phyloP scores from a whole-genome alignment of 2,888 invertebrate genomes.

The Xestia xanthographa region DNA sequence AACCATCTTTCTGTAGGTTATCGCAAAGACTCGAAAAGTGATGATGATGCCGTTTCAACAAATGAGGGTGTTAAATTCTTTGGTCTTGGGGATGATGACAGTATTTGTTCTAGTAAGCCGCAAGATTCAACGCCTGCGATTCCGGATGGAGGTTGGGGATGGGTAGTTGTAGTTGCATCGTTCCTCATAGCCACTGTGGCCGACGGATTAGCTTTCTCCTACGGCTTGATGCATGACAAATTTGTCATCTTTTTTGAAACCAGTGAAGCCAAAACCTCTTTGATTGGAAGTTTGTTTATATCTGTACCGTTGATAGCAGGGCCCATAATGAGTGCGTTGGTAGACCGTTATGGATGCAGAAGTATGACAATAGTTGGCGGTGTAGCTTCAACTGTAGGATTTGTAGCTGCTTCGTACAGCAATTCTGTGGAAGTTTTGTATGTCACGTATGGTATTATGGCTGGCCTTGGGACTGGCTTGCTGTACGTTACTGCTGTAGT shows the following conservation, averaged over 20 bases:
- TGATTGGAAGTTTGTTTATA: constrained; percentile 97
- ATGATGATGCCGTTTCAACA: constrained; percentile 86
- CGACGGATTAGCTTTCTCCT: constrained; percentile 98
- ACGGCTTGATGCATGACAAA: constrained; percentile 96
- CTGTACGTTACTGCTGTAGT: constrained; percentile 97
- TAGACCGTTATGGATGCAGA: constrained; percentile 95
- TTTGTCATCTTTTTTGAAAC: constrained; percentile 94
- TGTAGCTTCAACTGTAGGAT: constrained; percentile 93
- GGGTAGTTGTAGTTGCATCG: constrained; percentile 97
- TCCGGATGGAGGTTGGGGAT: constrained; percentile 97
- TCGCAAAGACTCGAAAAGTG: constrained; percentile 75
- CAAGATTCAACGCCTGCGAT: constrained; percentile 90
- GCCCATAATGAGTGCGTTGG: constrained; percentile 95
- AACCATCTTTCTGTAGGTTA: constrained; percentile 81
- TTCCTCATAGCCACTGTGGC: constrained; percentile 96
- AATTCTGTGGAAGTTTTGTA: constrained; percentile 94
- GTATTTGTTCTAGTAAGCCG: constrained; percentile 85
- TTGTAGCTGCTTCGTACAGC: constrained; percentile 93
- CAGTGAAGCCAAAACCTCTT: constrained; percentile 95
- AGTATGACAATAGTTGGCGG: constrained; percentile 94
- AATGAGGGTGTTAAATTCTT: constrained; percentile 89
- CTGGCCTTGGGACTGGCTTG: constrained; percentile 95
- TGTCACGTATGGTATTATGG: constrained; percentile 95
- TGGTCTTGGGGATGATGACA: constrained; percentile 88
- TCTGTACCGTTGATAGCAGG: constrained; percentile 96